Evolutionary conservation across 2,113 vertebrate genomes (phyloP).

Genomic region (Stigmatopora nigra): DNA sequence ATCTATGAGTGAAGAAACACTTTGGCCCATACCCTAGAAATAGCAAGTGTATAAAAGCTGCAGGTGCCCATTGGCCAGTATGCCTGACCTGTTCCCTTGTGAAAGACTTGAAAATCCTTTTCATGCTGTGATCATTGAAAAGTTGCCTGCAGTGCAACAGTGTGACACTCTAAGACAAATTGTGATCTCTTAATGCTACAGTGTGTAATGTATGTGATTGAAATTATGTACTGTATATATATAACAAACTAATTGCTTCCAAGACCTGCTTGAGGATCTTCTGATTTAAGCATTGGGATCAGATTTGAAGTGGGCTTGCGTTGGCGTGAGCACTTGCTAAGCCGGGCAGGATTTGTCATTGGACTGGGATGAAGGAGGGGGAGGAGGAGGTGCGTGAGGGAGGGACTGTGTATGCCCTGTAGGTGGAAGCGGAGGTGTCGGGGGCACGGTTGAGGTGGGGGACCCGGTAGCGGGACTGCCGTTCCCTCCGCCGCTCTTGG

Average conservation of each 20-base stretch:
- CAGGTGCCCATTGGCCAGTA: slow-evolving; percentile 14
- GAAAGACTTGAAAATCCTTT: slow-evolving; percentile 11
- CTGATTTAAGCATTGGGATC: slow-evolving; percentile 13
- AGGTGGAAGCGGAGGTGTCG: slow-evolving; percentile 65
- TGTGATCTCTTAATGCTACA: slow-evolving; percentile 46
- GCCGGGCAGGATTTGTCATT: slow-evolving; percentile 92
- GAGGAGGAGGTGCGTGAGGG: slow-evolving; percentile 62
- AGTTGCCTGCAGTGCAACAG: background rate
- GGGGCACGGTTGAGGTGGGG: slow-evolving; percentile 72
- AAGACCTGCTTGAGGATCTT: slow-evolving; percentile 30
- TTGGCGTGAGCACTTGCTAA: slow-evolving; percentile 53
- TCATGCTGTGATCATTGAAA: background rate
- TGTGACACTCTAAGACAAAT: slow-evolving; percentile 21
- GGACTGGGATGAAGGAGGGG: slow-evolving; percentile 75
- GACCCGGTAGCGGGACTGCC: slow-evolving; percentile 78
- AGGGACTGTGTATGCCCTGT: slow-evolving; percentile 59
- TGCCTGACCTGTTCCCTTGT: slow-evolving; percentile 32
- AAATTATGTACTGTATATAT: slow-evolving; percentile 15
- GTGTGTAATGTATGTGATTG: slow-evolving; percentile 27
- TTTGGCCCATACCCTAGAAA: slow-evolving; percentile 36
- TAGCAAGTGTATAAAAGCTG: slow-evolving; percentile 30
- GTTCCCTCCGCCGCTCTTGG: slow-evolving; percentile 73
- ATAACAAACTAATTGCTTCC: slow-evolving; percentile 30
- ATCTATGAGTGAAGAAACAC: slow-evolving; percentile 46
- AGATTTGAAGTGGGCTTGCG: background rate